Evolutionary conservation across 2,888 invertebrate species (phyloP).

Genomic region (Eupithecia tripunctaria): DNA sequence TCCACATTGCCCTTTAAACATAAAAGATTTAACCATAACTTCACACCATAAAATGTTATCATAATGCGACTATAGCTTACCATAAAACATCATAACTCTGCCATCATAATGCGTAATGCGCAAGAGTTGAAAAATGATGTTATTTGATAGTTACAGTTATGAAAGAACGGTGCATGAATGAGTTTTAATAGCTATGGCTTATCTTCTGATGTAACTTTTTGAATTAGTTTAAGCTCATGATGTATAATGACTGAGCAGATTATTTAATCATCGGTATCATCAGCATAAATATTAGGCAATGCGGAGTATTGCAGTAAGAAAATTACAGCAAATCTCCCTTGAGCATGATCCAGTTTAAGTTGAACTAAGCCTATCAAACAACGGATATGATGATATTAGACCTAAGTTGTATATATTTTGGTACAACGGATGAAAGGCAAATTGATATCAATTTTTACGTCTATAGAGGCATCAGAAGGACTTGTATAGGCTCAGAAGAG

Average conservation of each 20-base stretch:
- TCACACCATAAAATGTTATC: not conserved
- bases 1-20: not conserved
- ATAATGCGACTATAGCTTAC: constrained; percentile 10
- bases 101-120: constrained; percentile 10
- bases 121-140: constrained; percentile 18
- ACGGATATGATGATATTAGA: too few species aligned
- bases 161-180: constrained; percentile 22
- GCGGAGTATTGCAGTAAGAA: not conserved
- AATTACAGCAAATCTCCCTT: too few species aligned
- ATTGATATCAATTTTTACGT: too few species aligned
- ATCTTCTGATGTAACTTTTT: constrained; percentile 18
- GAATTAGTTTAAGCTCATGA: constrained; percentile 14
- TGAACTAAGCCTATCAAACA: too few species aligned
- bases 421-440: too few species aligned
- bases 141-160: constrained; percentile 20
- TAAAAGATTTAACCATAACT: not conserved
- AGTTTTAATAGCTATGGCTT: constrained; percentile 10
- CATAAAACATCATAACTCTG: constrained; percentile 12
- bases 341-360: too few species aligned
- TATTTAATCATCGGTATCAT: constrained; percentile 2
- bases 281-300: not conserved
- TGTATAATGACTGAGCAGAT: constrained; percentile 12
- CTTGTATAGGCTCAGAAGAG: too few species aligned
- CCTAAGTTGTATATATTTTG: too few species aligned
- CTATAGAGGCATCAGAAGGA: too few species aligned